A percentile compares a stretch with the other conserved stretches of the same genome.
Evolutionary conservation across 2,888 invertebrate species (phyloP).

Genomic region (Limnephilus marmoratus): DNA sequence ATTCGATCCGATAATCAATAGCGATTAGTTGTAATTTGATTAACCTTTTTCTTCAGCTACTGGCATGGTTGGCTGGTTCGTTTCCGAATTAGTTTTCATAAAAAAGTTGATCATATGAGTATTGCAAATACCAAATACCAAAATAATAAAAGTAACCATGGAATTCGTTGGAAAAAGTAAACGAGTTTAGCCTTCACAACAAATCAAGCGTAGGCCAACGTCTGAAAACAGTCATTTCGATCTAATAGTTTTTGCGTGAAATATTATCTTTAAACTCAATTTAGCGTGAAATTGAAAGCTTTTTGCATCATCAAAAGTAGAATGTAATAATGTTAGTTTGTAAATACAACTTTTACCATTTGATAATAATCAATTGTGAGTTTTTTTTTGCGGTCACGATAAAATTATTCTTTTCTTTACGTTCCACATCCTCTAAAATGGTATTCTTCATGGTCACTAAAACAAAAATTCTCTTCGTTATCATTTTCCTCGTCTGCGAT

Average conservation of each 20-base stretch:
- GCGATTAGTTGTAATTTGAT: constrained; percentile 36
- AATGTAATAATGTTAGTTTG: background rate
- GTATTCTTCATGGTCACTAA: background rate
- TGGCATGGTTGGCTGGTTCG: background rate
- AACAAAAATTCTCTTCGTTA: background rate
- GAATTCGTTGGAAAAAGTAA: background rate
- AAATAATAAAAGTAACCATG: background rate
- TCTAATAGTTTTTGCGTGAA: background rate
- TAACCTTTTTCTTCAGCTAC: background rate
- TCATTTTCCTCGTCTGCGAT: background rate
- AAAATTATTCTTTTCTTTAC: background rate
- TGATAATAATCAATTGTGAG: background rate
- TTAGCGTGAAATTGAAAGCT: background rate
- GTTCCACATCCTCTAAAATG: background rate
- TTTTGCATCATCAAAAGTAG: background rate
- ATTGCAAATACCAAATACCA: background rate
- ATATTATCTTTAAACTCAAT: constrained; percentile 10
- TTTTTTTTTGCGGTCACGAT: background rate
- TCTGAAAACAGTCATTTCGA: background rate
- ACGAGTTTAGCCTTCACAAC: background rate
- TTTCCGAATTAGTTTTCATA: background rate
- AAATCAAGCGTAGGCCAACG: background rate
- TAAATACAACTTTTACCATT: background rate
- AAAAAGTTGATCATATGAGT: constrained; percentile 13
- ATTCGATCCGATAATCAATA: constrained; percentile 31